Conservation (phyloP, 2,113 vertebrate species). For the Caloenas nicobarica region DNA sequence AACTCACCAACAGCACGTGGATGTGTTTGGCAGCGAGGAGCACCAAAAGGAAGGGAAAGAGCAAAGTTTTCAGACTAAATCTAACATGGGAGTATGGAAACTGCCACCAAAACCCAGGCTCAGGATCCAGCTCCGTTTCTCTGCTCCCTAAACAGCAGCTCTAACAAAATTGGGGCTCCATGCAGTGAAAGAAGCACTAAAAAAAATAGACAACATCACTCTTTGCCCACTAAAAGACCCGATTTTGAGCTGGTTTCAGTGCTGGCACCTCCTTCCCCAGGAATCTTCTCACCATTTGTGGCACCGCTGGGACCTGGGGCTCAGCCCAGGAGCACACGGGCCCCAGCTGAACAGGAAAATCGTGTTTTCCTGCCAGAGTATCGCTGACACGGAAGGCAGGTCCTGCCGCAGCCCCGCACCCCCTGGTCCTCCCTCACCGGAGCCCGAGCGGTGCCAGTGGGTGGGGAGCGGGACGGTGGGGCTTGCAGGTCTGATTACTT, state of each 20-base stretch:
- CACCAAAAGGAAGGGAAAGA: not conserved
- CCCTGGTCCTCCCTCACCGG: not conserved
- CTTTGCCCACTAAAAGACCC: not conserved
- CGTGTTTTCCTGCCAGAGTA: constrained; percentile 7
- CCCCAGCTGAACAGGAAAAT: constrained; percentile 51
- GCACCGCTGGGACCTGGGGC: not conserved
- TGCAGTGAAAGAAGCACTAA: not conserved
- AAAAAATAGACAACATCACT: accelerated
- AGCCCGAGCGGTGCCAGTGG: accelerated
- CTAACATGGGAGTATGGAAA: not conserved
- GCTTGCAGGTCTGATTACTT: not conserved
- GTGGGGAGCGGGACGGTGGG: not conserved
- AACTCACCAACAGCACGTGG: not conserved
- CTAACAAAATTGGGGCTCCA: not conserved
- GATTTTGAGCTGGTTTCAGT: not conserved
- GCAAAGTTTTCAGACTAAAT: not conserved
- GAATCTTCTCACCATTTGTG: not conserved
- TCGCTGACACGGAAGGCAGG: not conserved
- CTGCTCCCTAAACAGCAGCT: not conserved
- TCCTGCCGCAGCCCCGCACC: not conserved
- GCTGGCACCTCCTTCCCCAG: not conserved
- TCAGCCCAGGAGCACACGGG: not conserved
- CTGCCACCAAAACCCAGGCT: not conserved
- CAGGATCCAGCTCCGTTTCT: accelerated
- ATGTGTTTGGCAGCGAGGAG: not conserved